These are phyloP conservation scores for Melangyna quadrimaculata DNA, from an alignment of 2,888 invertebrate genomes.

Conservation along the genomic window DNA sequence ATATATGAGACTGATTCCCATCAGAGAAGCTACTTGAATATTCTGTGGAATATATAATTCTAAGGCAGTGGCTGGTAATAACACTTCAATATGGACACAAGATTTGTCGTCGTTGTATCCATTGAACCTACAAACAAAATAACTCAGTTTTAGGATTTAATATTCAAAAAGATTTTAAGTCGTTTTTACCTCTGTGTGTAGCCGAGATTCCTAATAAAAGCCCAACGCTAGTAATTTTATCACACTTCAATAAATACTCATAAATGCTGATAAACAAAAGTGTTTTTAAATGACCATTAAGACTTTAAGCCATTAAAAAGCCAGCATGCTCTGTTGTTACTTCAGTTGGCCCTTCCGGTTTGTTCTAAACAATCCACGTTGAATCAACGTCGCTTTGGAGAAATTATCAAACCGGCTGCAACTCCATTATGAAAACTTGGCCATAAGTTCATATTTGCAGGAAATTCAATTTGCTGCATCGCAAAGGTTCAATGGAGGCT, in stretches of 20 bases:
- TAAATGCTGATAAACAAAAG: slow-evolving; percentile 94
- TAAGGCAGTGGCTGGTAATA: slow-evolving; percentile 96
- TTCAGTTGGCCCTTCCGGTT: slow-evolving; percentile 88
- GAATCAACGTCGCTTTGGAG: slow-evolving; percentile 91
- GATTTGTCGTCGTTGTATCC: slow-evolving; percentile 92
- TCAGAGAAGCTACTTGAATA: slow-evolving; percentile 93
- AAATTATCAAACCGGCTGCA: slow-evolving; percentile 92
- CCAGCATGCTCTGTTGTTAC: slow-evolving; percentile 93
- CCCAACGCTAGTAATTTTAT: slow-evolving; percentile 96
- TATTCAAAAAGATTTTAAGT: neutral
- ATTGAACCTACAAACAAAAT: slow-evolving; percentile 85
- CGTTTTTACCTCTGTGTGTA: slow-evolving; percentile 84
- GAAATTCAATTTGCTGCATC: slow-evolving; percentile 91
- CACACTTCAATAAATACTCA: slow-evolving; percentile 93
- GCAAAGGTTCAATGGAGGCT: slow-evolving; percentile 90
- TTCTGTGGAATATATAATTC: slow-evolving; percentile 96
- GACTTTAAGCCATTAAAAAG: slow-evolving; percentile 95
- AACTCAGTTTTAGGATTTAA: neutral
- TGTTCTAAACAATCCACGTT: slow-evolving; percentile 96
- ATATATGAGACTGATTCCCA: slow-evolving; percentile 95
- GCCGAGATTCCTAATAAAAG: slow-evolving; percentile 92
- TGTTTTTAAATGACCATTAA: slow-evolving; percentile 94
- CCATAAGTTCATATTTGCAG: slow-evolving; percentile 94
- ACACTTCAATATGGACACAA: slow-evolving; percentile 94
- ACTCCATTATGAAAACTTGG: slow-evolving; percentile 98